A percentile compares a stretch with the other conserved stretches of the same genome.
Conservation (phyloP, 2,113 vertebrate species). For the Phrynocephalus versicolor region DNA sequence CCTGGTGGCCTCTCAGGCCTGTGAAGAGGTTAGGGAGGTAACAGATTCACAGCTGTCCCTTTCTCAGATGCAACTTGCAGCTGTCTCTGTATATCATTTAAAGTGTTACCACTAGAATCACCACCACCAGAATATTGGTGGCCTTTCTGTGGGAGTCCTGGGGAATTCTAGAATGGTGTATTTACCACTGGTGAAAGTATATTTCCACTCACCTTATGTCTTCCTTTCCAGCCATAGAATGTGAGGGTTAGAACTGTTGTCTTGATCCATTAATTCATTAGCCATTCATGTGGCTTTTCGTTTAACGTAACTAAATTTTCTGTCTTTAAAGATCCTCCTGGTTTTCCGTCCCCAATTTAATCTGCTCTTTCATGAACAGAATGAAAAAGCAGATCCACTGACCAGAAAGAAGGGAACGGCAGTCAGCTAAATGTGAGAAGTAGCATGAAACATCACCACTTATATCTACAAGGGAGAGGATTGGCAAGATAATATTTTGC, state of each 20-base stretch:
- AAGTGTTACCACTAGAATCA: background rate
- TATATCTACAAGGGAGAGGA: too few species aligned
- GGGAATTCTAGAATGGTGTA: background rate
- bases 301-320: background rate
- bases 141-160: background rate
- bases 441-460: too few species aligned
- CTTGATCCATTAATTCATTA: too few species aligned
- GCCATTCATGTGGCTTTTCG: too few species aligned
- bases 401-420: background rate
- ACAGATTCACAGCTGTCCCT: background rate
- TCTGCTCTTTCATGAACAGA: too few species aligned
- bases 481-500: too few species aligned
- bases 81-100: background rate
- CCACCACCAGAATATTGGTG: background rate
- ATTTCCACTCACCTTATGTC: background rate
- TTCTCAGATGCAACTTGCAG: background rate
- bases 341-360: background rate
- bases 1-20: background rate
- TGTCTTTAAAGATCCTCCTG: background rate
- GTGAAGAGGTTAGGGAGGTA: background rate
- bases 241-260: too few species aligned
- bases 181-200: background rate
- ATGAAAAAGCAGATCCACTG: background rate
- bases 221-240: background rate
- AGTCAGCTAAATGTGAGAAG: too few species aligned